A percentile compares a stretch with the other conserved stretches of the same genome.
phyloP scores from a whole-genome alignment of 2,888 invertebrate species.

The Clepsis dumicolana region DNA sequence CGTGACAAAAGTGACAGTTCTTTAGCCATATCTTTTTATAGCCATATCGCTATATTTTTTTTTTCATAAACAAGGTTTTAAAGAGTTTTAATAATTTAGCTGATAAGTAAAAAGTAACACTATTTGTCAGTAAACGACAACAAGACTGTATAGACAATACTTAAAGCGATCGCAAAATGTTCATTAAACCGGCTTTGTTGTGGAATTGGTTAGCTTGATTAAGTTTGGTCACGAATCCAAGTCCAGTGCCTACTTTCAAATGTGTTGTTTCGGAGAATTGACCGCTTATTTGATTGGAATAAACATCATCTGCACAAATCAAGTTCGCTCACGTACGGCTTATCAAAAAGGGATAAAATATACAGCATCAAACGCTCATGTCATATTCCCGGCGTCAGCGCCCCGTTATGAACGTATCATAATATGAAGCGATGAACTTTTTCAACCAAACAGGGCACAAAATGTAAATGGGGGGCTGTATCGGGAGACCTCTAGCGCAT shows the following conservation, averaged over 20 bases:
- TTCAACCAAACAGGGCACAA: constrained; percentile 60
- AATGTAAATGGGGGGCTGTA: constrained; percentile 66
- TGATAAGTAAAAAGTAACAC: too few relatives aligned
- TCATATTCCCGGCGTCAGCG: constrained; percentile 46
- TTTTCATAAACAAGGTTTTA: too few relatives aligned
- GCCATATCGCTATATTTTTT: too few relatives aligned
- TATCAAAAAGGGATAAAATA: constrained; percentile 49
- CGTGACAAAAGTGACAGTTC: neutral
- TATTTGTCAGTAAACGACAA: neutral
- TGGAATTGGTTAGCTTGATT: constrained; percentile 11
- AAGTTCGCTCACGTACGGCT: constrained; percentile 46
- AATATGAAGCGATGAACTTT: constrained; percentile 55
- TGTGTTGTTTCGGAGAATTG: constrained; percentile 19
- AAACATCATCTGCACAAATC: constrained; percentile 44
- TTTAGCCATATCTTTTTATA: too few relatives aligned
- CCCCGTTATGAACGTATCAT: constrained; percentile 45
- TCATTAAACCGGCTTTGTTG: neutral
- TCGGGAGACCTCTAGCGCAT: constrained; percentile 57
- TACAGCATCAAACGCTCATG: constrained; percentile 47
- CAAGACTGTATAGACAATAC: neutral
- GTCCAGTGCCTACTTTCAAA: constrained; percentile 21
- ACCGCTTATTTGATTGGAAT: constrained; percentile 41
- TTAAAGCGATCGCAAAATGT: neutral
- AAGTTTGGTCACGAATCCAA: constrained; percentile 8
- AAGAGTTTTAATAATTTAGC: too few relatives aligned